A percentile compares a stretch with the other conserved stretches of the same genome.
phyloP scores from a whole-genome alignment of 2,113 vertebrate genomes.

The Polyodon spathula region DNA sequence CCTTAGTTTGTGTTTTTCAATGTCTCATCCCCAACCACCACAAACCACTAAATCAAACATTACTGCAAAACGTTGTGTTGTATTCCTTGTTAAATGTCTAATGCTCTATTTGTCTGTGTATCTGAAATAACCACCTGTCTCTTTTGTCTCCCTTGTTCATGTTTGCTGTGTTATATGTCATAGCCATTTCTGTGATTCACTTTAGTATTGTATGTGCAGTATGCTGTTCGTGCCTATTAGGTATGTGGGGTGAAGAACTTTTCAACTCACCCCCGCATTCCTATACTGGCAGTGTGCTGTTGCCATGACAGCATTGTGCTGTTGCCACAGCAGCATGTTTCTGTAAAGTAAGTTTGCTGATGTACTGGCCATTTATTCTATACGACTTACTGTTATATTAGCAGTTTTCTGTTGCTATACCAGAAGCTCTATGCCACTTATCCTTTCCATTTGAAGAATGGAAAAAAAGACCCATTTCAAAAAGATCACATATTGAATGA shows the following conservation, averaged over 20 bases:
- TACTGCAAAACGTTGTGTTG: neutral
- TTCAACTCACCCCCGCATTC: neutral
- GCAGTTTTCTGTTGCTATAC: constrained; percentile 21
- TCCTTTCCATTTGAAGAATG: too few species aligned
- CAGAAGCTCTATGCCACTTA: too few species aligned
- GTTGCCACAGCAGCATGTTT: constrained; percentile 28
- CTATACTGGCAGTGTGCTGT: constrained; percentile 12
- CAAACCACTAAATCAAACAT: too few species aligned
- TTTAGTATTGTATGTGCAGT: constrained; percentile 1
- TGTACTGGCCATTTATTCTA: constrained; percentile 14
- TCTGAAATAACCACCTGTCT: constrained; percentile 5
- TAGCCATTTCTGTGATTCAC: neutral
- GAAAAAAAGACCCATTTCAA: too few species aligned
- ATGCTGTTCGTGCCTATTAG: constrained; percentile 2
- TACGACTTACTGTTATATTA: too few species aligned
- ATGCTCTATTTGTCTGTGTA: constrained; percentile 13
- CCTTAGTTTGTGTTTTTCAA: too few species aligned
- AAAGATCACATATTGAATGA: too few species aligned
- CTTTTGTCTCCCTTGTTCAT: constrained; percentile 21
- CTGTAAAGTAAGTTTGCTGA: constrained; percentile 13
- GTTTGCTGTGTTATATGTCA: neutral
- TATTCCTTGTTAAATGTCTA: constrained; percentile 12
- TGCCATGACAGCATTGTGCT: too few species aligned
- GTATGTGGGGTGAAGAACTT: neutral
- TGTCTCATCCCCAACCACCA: too few species aligned